Evolutionary conservation across 2,797 vertebrate species (phyloP), one percentile per base, ranked within the genome.

Genomic region (Sebastiscus albofasciatus): DNA sequence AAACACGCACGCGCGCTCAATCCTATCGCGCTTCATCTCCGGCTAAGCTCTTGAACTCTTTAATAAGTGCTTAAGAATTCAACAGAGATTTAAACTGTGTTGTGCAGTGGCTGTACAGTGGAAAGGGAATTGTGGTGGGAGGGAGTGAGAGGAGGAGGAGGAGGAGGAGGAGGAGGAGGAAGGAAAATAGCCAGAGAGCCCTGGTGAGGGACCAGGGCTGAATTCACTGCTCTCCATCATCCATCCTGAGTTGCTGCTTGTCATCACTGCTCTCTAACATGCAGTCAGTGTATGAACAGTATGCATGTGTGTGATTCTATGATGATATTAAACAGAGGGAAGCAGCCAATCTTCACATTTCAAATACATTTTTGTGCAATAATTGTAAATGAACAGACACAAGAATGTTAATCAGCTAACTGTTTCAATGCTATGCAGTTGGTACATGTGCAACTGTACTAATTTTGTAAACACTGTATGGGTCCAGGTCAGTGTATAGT

Each of bases 41-140:
- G 20, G 60, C 78, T 87, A 68, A 87, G 80, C 85, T 68, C 74
- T 90, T 89, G 77, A 91, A 91, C 83, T 88, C 68, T 67, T 61
- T 90, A 89, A 88, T 91, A 90, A 92, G 81, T 82, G 77, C 73
- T 90, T 84, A 90, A 89, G 83, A 88, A 85, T 72, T 83, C 31
- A 22, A 83, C 86, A 81, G 80, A 85, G 88, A 90, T 86, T 85
- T 85, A 81, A 89, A 86, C 64, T 64, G 75, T 34, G 77, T 46
- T 46, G 42, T 82, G 69, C 81, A 76, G 89, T 77, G 75, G 82
- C 76, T 72, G 71, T 70, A 80, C 61, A 79, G 52, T 65, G 71
- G 71, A 60, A 20, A 39, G 65, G 67, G 69, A 75, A 71, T 77
- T 27, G 39, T 72, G 4, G 64, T 67, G 54, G 64, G 64, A 34